phyloP scores from a whole-genome alignment of 92 coral and sea anemone genomes.

The Scolanthus callimorphus region DNA sequence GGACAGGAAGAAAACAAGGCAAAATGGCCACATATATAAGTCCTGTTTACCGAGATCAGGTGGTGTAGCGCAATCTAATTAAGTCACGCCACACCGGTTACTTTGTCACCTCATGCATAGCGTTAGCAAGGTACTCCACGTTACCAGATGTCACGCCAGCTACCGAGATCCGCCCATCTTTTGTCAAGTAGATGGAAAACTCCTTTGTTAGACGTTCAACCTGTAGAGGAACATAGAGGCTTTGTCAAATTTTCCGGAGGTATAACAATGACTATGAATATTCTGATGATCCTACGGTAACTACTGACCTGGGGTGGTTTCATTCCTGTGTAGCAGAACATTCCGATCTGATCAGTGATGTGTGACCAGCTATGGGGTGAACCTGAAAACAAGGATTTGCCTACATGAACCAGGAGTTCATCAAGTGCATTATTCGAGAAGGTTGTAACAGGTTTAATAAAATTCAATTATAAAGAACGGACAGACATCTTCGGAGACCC shows the following conservation, averaged over 20 bases:
- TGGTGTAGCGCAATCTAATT: no score
- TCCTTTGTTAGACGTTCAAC: conserved; percentile 89
- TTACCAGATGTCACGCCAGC: conserved; percentile 91
- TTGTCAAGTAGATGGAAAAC: conserved; percentile 88
- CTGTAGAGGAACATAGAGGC: conserved; percentile 23
- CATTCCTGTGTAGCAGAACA: conserved; percentile 96
- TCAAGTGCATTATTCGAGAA: no score
- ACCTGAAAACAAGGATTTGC: conserved; percentile 38
- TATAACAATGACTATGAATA: no score
- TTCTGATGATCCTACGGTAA: no score
- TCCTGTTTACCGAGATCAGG: no score
- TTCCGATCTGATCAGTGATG: conserved; percentile 97
- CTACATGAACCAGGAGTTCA: no score
- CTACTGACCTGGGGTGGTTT: conserved; percentile 96
- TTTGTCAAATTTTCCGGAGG: no score
- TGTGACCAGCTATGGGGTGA: conserved; percentile 94
- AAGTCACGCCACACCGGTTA: conserved; percentile 13
- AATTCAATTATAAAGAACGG: no score
- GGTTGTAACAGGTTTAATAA: no score
- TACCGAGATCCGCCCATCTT: conserved; percentile 94
- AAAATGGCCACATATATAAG: no score
- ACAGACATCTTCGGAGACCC: no score
- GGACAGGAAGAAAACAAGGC: no score
- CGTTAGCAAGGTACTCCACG: conserved; percentile 85
- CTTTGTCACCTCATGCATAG: conserved; percentile 90